A percentile compares a stretch with the other conserved stretches of the same genome.
phyloP scores from a whole-genome alignment of 2,113 vertebrate species.

The Microcebus murinus region DNA sequence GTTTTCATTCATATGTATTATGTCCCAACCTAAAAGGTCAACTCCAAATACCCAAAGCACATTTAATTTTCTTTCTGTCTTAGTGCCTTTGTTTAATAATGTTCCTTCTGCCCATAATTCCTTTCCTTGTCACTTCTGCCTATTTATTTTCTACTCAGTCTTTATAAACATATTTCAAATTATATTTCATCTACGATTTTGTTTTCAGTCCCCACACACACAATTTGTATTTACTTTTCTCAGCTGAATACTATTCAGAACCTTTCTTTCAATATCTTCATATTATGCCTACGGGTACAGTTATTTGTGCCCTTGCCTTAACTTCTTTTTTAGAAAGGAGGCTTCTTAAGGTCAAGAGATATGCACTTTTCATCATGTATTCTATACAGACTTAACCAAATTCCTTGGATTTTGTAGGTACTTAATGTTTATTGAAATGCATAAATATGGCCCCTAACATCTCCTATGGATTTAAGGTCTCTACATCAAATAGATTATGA shows the following conservation, averaged over 20 bases:
- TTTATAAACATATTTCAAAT: background rate
- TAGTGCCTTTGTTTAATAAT: background rate
- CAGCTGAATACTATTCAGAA: background rate
- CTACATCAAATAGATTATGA: background rate
- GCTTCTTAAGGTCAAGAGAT: background rate
- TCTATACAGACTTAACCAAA: background rate
- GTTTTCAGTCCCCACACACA: background rate
- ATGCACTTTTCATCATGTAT: background rate
- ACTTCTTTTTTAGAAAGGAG: background rate
- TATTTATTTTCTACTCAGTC: background rate
- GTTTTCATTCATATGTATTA: background rate
- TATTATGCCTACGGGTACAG: background rate
- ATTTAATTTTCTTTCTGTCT: background rate
- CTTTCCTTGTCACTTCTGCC: background rate
- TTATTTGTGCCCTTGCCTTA: background rate
- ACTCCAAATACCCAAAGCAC: background rate
- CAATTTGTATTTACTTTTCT: background rate
- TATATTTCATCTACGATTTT: background rate
- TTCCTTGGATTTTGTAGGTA: background rate
- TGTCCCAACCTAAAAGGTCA: background rate
- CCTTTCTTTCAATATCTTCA: background rate
- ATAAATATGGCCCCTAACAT: background rate
- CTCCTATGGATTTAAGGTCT: background rate
- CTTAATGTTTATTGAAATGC: background rate
- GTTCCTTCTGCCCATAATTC: background rate